Conservation (phyloP, 2,888 invertebrate species). For the Spodoptera littoralis region DNA sequence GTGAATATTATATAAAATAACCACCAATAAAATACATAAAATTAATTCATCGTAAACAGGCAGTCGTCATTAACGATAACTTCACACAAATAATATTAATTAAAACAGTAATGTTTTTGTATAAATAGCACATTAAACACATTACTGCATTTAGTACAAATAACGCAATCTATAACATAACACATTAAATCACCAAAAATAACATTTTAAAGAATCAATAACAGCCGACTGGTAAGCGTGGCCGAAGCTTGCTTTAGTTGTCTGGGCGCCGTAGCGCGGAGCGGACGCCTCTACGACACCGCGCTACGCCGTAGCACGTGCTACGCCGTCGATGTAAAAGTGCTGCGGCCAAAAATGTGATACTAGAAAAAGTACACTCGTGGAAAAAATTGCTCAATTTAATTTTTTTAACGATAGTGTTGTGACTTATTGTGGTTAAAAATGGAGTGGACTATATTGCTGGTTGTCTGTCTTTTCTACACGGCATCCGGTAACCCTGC, state of each 20-base stretch:
- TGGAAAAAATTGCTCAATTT: conserved; percentile 63
- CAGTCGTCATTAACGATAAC: too few species aligned
- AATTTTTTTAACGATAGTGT: conserved; percentile 60
- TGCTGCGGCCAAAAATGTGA: conserved; percentile 72
- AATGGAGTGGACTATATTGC: conserved; percentile 77
- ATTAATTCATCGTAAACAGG: too few species aligned
- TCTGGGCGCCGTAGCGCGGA: conserved; percentile 77
- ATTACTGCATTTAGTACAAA: conserved; percentile 21
- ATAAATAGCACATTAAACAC: background rate
- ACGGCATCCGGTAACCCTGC: conserved; percentile 79
- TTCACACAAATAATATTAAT: too few species aligned
- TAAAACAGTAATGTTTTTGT: too few species aligned
- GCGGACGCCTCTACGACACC: conserved; percentile 69
- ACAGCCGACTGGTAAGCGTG: conserved; percentile 72
- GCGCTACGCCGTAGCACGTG: conserved; percentile 61
- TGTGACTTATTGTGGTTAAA: conserved; percentile 62
- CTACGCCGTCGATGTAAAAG: conserved; percentile 67
- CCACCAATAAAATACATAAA: too few species aligned
- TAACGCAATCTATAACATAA: conserved; percentile 57
- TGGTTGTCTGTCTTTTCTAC: conserved; percentile 66
- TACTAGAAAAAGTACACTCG: conserved; percentile 57
- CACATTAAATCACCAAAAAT: conserved; percentile 85
- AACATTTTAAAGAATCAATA: conserved; percentile 88
- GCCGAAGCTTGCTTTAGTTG: conserved; percentile 77
- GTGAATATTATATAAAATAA: too few species aligned